phyloP scores from a whole-genome alignment of 2,797 vertebrate genomes.

The Otolemur crassicaudatus region DNA sequence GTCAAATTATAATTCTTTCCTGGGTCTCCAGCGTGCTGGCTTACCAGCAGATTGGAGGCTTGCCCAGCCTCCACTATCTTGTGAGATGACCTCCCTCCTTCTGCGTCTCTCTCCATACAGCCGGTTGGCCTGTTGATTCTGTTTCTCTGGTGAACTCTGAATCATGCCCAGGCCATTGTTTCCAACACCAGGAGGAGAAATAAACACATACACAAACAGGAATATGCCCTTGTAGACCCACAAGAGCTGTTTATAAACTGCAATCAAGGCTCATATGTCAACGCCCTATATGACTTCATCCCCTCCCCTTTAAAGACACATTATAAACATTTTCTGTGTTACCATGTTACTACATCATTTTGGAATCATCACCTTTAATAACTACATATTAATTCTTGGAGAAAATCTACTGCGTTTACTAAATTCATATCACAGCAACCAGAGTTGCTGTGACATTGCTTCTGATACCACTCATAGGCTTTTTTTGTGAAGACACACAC shows the following conservation, averaged over 20 bases:
- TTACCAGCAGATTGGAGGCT: background rate
- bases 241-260: background rate
- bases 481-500: background rate
- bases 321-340: background rate
- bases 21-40: background rate
- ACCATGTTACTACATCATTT: background rate
- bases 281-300: background rate
- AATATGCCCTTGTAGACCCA: background rate
- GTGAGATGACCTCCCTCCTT: background rate
- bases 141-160: background rate
- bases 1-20: background rate
- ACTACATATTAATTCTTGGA: background rate
- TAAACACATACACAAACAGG: background rate
- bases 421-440: background rate
- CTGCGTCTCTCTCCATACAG: background rate
- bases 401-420: background rate
- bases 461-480: background rate
- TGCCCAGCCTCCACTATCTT: background rate
- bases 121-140: background rate
- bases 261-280: background rate
- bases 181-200: background rate
- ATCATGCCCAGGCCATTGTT: background rate
- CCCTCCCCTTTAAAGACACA: background rate
- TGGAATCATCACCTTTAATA: background rate
- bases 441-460: background rate